A percentile compares a stretch with the other conserved stretches of the same genome.
Evolutionary conservation across 1,140 invertebrate genomes (phyloP).

Genomic region (Leguminivora glycinivorella): DNA sequence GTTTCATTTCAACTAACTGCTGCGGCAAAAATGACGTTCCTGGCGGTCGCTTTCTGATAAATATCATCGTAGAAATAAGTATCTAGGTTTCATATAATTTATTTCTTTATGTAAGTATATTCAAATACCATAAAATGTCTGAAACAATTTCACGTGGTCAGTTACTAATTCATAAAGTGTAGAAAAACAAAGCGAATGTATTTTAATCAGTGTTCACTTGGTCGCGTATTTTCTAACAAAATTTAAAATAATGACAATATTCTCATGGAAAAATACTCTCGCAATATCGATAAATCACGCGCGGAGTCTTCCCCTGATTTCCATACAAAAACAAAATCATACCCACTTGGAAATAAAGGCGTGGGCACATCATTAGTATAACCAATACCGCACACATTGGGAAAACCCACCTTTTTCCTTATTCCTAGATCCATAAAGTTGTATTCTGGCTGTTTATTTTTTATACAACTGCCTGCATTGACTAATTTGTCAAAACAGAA

Average conservation of each 20-base stretch:
- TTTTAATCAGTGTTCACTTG: neutral
- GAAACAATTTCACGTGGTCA: no score
- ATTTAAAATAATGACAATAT: neutral
- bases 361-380: constrained; percentile 15
- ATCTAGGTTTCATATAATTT: no score
- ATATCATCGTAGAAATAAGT: no score
- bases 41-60: no score
- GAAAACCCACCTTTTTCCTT: neutral
- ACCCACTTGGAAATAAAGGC: constrained; percentile 18
- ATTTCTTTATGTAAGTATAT: no score
- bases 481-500: neutral
- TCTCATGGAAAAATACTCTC: constrained; percentile 10
- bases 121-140: no score
- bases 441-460: neutral
- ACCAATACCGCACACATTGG: neutral
- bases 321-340: constrained; percentile 29
- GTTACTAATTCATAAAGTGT: neutral
- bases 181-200: neutral
- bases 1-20: no score
- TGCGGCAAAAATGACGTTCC: no score
- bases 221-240: neutral
- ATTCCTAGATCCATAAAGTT: neutral
- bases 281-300: constrained; percentile 28
- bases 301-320: constrained; percentile 7
- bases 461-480: neutral